These are phyloP conservation scores for Maniola jurtina DNA, from an alignment of 1,140 invertebrate genomes.

Conservation along the genomic window DNA sequence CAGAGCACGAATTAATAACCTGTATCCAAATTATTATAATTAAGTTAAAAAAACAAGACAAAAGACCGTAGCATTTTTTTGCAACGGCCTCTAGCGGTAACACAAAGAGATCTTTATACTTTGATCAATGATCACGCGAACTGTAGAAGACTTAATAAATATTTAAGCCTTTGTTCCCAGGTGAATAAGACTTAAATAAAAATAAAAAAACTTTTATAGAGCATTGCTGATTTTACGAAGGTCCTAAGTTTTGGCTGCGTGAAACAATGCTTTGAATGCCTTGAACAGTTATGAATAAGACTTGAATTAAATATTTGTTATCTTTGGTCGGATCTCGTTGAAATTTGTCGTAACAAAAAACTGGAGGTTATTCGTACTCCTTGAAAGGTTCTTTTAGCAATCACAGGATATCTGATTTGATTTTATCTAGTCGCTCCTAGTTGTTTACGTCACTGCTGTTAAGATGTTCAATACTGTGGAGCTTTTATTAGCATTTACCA, in stretches of 20 bases:
- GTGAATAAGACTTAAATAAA: background rate
- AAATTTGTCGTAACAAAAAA: constrained; percentile 5
- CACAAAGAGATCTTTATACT: constrained; percentile 35
- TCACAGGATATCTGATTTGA: constrained; percentile 1
- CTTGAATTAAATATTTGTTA: background rate
- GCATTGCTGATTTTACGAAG: constrained; percentile 17
- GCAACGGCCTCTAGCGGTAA: constrained; percentile 27
- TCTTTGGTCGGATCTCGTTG: background rate
- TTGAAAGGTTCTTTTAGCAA: constrained; percentile 12
- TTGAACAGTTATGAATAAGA: background rate
- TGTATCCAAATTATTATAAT: background rate
- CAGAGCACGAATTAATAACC: too few relatives aligned
- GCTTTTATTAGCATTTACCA: background rate
- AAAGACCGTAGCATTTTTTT: constrained; percentile 44
- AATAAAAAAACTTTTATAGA: background rate
- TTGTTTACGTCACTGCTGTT: background rate
- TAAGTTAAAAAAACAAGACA: too few relatives aligned
- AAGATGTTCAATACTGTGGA: background rate
- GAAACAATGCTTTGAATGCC: constrained; percentile 12
- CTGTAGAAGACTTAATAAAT: constrained; percentile 23
- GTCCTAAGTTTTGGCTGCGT: constrained; percentile 10
- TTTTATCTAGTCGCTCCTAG: background rate
- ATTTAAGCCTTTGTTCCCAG: constrained; percentile 15
- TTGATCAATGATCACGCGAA: constrained; percentile 36
- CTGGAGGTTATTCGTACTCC: constrained; percentile 5